Percentiles rank a stretch among this genome's conserved stretches.
These are phyloP conservation scores for Andrena dorsata DNA, from an alignment of 2,888 invertebrate species.

Conservation along the genomic window DNA sequence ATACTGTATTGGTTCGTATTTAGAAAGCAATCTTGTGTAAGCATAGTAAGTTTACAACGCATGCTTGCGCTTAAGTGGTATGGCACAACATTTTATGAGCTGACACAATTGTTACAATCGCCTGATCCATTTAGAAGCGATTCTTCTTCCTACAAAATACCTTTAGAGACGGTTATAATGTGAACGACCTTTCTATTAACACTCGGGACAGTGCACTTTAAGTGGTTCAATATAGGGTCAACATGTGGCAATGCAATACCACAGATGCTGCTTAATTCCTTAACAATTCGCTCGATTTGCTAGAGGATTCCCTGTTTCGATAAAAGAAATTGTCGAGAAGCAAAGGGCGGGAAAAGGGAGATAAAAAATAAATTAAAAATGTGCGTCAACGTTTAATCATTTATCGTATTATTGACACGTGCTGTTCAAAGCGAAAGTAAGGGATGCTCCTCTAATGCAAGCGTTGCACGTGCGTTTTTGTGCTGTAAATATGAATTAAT, in stretches of 20 bases:
- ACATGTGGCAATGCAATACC: not conserved
- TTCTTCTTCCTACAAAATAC: not conserved
- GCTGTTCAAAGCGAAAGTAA: not conserved
- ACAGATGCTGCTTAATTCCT: not conserved
- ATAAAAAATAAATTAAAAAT: not conserved
- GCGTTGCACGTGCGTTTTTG: constrained; percentile 42
- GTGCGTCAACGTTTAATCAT: constrained; percentile 1
- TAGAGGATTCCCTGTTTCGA: too few relatives aligned
- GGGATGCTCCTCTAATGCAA: not conserved
- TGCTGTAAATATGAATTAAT: not conserved
- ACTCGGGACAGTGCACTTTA: not conserved
- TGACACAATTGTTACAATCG: not conserved
- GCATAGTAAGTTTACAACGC: not conserved
- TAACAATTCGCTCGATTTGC: not conserved
- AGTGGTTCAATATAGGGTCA: not conserved
- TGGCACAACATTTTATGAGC: not conserved
- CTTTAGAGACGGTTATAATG: not conserved
- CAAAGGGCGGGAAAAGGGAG: too few relatives aligned
- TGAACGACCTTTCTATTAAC: not conserved
- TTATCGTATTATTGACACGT: constrained; percentile 1
- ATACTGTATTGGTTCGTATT: not conserved
- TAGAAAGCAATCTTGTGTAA: not conserved
- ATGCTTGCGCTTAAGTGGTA: constrained; percentile 5
- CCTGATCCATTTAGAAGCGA: not conserved
- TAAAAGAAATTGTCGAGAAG: not conserved